phyloP scores from a whole-genome alignment of 2,888 invertebrate genomes.

The Cerastis rubricosa region DNA sequence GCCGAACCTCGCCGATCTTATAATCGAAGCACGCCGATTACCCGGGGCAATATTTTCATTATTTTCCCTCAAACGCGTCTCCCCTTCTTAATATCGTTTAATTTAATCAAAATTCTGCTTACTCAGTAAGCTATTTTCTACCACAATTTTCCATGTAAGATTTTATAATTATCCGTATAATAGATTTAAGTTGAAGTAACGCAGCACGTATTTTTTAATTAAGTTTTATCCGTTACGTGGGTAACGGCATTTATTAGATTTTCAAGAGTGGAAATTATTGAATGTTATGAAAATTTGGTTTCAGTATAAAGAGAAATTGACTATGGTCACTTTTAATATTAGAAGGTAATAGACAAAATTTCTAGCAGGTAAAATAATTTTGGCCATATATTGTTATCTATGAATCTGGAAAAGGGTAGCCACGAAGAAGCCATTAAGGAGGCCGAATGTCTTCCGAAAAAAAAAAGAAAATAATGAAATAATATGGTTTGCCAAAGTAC shows the following conservation, averaged over 20 bases:
- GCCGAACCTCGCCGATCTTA: constrained; percentile 62
- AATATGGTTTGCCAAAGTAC: not conserved
- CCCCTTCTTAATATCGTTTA: constrained; percentile 87
- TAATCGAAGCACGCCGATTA: constrained; percentile 75
- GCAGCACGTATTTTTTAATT: constrained; percentile 58
- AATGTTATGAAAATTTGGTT: not conserved
- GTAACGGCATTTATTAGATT: constrained; percentile 9
- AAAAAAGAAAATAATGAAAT: not conserved
- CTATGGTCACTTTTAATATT: not conserved
- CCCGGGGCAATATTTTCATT: constrained; percentile 86
- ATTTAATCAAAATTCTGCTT: constrained; percentile 88
- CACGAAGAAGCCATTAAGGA: not conserved
- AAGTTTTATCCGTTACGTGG: constrained; percentile 21
- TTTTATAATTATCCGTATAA: constrained; percentile 80
- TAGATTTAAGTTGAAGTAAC: constrained; percentile 68
- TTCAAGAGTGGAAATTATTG: not conserved
- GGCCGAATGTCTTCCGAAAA: not conserved
- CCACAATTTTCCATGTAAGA: constrained; percentile 82
- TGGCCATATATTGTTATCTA: not conserved
- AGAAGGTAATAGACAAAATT: not conserved
- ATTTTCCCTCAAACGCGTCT: constrained; percentile 81
- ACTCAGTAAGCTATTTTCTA: constrained; percentile 77
- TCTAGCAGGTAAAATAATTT: not conserved
- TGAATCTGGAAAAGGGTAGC: not conserved
- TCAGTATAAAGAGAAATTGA: not conserved